These are phyloP conservation scores for Cephus pygmeus DNA, from an alignment of 2,888 invertebrate species.

Conservation along the genomic window DNA sequence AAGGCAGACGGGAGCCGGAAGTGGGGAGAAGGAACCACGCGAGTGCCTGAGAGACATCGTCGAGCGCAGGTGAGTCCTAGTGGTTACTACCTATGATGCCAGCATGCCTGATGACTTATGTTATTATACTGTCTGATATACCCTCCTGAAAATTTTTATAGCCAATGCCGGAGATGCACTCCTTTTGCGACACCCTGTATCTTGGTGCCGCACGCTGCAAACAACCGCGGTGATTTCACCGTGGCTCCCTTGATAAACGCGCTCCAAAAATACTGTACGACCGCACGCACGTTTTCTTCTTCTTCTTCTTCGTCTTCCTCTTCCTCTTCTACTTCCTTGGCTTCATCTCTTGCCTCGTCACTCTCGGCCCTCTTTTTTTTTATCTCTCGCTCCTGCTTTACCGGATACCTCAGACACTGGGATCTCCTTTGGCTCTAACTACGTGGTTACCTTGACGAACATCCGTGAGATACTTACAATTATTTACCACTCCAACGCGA, in stretches of 20 bases:
- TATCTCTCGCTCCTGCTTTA: not conserved
- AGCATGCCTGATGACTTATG: not conserved
- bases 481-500: not conserved
- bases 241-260: slow-evolving; percentile 10
- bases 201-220: not conserved
- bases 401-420: not conserved
- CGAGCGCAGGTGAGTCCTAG: slow-evolving; percentile 10
- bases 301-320: not conserved
- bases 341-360: not conserved
- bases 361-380: not conserved
- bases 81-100: not conserved
- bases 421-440: not conserved
- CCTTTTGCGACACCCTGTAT: slow-evolving; percentile 1
- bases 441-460: not conserved
- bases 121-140: not conserved
- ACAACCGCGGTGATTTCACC: slow-evolving; percentile 5
- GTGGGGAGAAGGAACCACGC: not conserved
- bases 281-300: not conserved
- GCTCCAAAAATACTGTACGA: slow-evolving; percentile 17
- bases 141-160: not conserved
- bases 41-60: slow-evolving; percentile 19
- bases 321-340: not conserved
- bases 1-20: slow-evolving; percentile 6
- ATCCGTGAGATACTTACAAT: not conserved
- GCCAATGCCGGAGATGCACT: not conserved